Conservation (phyloP, 2,113 vertebrate genomes). For the Ahaetulla prasina region DNA sequence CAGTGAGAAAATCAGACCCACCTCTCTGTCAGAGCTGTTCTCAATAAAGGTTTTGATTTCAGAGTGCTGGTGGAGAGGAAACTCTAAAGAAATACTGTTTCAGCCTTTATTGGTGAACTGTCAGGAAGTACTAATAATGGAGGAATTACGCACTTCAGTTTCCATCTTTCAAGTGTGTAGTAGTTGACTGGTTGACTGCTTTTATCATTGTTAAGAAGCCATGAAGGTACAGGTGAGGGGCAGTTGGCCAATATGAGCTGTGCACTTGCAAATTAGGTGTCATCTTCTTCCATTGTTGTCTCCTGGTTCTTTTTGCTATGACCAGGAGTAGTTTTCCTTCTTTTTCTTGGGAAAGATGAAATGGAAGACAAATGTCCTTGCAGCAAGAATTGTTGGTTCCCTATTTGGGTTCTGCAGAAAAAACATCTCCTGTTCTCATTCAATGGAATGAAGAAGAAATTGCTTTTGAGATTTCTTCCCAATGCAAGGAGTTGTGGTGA, state of each 20-base stretch:
- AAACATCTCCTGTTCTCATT: too few relatives aligned
- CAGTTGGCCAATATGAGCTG: background rate
- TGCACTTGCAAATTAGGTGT: background rate
- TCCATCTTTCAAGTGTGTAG: background rate
- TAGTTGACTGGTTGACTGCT: background rate
- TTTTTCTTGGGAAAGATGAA: too few relatives aligned
- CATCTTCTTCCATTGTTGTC: background rate
- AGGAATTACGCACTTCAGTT: background rate
- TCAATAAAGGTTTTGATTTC: background rate
- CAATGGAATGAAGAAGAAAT: too few relatives aligned
- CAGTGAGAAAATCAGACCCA: background rate
- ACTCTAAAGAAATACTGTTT: background rate
- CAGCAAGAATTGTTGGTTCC: too few relatives aligned
- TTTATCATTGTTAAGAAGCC: background rate
- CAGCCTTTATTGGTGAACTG: background rate
- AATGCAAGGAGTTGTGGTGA: too few relatives aligned
- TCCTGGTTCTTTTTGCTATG: too few relatives aligned
- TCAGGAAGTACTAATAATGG: background rate
- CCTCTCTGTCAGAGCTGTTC: background rate
- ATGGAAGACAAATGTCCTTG: too few relatives aligned
- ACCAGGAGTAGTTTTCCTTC: background rate
- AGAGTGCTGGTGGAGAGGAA: background rate
- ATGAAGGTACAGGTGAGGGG: too few relatives aligned
- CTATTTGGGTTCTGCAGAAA: too few relatives aligned
- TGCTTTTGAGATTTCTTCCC: too few relatives aligned